A percentile compares a stretch with the other conserved stretches of the same genome.
Conservation (phyloP, 1,140 invertebrate species). For the Pseudobourletiella spinata region DNA sequence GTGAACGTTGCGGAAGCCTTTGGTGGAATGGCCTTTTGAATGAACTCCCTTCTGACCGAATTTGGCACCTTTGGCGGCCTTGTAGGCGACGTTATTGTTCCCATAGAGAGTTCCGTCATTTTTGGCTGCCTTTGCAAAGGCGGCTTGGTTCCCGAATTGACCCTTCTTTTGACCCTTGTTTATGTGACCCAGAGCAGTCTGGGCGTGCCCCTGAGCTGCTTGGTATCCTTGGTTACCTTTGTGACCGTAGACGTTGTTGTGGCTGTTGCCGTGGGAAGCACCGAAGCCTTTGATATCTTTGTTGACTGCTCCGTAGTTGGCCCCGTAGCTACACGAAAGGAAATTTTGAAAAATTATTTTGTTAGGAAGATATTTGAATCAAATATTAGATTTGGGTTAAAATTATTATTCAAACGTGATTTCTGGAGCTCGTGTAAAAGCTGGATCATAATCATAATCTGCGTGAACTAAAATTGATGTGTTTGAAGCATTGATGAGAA, state of each 20-base stretch:
- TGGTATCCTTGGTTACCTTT: slow-evolving; percentile 26
- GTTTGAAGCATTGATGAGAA: too few species aligned
- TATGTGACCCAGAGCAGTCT: slow-evolving; percentile 11
- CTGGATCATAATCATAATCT: too few species aligned
- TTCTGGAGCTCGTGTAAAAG: too few species aligned
- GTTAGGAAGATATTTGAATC: neutral
- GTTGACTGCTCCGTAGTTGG: slow-evolving; percentile 22
- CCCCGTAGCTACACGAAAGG: slow-evolving; percentile 9
- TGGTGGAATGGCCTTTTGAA: slow-evolving; percentile 34
- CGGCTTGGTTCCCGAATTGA: slow-evolving; percentile 22
- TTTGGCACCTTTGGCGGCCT: slow-evolving; percentile 22
- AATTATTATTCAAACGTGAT: too few species aligned
- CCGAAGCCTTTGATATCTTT: slow-evolving; percentile 21
- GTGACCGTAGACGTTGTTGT: slow-evolving; percentile 5
- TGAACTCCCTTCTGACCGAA: slow-evolving; percentile 31
- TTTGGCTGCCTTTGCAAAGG: slow-evolving; percentile 26
- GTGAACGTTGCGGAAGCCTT: slow-evolving; percentile 32
- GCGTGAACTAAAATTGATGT: too few species aligned
- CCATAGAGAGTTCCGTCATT: slow-evolving; percentile 18
- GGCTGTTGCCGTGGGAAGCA: slow-evolving; percentile 5
- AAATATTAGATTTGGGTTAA: too few species aligned
- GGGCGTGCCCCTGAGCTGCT: slow-evolving; percentile 7
- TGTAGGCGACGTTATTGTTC: slow-evolving; percentile 29
- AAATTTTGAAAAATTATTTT: neutral
- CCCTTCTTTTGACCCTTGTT: slow-evolving; percentile 34